Base-by-base conservation (phyloP, 2,113 vertebrate genomes). In the Pleuronectes platessa region DNA sequence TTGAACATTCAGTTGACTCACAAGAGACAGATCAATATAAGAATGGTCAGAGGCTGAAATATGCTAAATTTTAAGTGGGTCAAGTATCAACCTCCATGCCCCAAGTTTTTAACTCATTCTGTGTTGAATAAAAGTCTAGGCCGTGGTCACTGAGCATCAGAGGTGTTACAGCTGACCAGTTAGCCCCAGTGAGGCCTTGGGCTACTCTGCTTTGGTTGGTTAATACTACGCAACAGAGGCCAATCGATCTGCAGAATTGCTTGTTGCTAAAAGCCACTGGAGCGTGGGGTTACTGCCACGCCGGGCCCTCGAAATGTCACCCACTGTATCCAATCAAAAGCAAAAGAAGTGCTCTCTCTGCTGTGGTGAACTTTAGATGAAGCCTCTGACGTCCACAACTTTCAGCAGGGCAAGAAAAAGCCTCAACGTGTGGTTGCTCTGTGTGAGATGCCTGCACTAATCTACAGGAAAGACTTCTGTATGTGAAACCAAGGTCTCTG, bases 171-270 rank as follows among this genome's bases (percentile, higher is more conserved):
- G 75, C 51, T 20, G 79, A 76, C 77, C 77, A 53, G 67, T 31
- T 72, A 27, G 60, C 56, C 40, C 72, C 40, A 20, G 60, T 17
- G 68, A 73, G 71, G 58, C 40, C 49, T 47, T 10, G 59, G 56
- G 78, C 83, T 71, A 58, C 14, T 84, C 53, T n/a, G 68, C 84
- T 89, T 82, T 88, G 74, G 89, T 89, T 74, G 78, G 80, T 84
- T 87, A 88, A 88, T 67, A 80, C 81, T 63, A 76, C 65, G 10
- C 82, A 83, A 86, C 77, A 79, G 80, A 80, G 79, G 67, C 74
- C 76, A 51, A 88, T 89, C 74, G 84, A 91, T 92, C 76, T 31
- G 58, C 83, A 60, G 81, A 79, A 88, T 55, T 72, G 85, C 81
- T 87, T 74, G 86, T 74, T 88, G 85, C 85, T 86, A 59, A 86